phyloP scores from a whole-genome alignment of 2,888 invertebrate genomes.

The Mythimna ferrago region DNA sequence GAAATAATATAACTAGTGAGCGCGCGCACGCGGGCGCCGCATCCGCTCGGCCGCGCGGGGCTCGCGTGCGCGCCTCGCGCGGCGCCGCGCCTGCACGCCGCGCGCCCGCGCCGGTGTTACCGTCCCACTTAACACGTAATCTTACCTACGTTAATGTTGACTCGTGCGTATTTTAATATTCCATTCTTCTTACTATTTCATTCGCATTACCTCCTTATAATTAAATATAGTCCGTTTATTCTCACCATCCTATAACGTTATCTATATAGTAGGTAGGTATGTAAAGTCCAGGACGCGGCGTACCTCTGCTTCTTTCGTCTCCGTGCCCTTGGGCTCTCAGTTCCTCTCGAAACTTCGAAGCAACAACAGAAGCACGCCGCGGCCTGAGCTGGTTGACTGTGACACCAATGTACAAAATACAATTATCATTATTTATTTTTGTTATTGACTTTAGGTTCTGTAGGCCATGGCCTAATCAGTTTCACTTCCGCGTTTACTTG shows the following conservation, averaged over 20 bases:
- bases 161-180: constrained; percentile 71
- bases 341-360: background rate
- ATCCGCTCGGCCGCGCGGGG: background rate
- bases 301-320: background rate
- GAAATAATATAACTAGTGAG: constrained; percentile 37
- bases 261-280: constrained; percentile 10
- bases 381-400: constrained; percentile 32
- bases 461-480: background rate
- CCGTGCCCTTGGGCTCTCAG: background rate
- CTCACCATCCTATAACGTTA: constrained; percentile 15
- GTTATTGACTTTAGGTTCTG: constrained; percentile 6
- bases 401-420: constrained; percentile 47
- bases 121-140: constrained; percentile 67
- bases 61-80: constrained; percentile 32
- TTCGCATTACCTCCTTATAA: constrained; percentile 53
- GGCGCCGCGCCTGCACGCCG: constrained; percentile 38
- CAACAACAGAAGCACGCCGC: constrained; percentile 8
- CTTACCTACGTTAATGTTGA: constrained; percentile 68
- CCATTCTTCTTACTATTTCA: constrained; percentile 55
- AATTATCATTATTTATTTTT: constrained; percentile 6
- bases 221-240: constrained; percentile 28
- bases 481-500: constrained; percentile 14
- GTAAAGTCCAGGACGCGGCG: constrained; percentile 28
- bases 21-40: constrained; percentile 27
- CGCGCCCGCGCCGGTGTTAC: constrained; percentile 66